Base-by-base conservation (phyloP, 2,888 invertebrate species). In the Nemurella pictetii region DNA sequence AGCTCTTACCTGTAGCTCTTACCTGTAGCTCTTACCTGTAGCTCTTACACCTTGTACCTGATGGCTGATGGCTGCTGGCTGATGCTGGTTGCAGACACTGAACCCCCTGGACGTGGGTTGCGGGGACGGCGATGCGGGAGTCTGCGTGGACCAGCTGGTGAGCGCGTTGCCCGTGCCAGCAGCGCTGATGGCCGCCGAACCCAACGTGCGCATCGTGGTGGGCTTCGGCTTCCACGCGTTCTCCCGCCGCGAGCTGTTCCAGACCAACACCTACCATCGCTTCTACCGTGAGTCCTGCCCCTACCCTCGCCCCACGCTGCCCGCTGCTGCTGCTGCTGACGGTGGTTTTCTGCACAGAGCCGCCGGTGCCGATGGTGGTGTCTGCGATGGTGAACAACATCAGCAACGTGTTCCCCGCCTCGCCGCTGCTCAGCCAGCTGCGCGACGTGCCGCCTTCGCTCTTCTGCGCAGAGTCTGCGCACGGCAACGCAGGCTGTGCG, bases 371-470 rank as follows among this genome's bases (percentile, higher is more conserved):
- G 27, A 28, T 77, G 27, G n/a, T 84, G 26, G 75, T 72, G 15
- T 26, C 20, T 15, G 82, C 55, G 7, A 82, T 82, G 82, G 28
- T 82, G 20, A 82, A 82, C 82, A 82, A 82, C 72, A 82, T 82
- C 82, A 12, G 27, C 55, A 82, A 82, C 82, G 72, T 72, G 55
- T 28, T 82, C 28, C 90, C 90, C 0, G 86, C 88, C 29, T 87
- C 89, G 0, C 91, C 91, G 2, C 89, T 90, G 0, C 87, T 91
- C 9, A 88, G 89, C 3, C 90, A 90, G 86, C 88, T 87, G 30
- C 85, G 87, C 0, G 89, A 89, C 83, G 85, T 89, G 7, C 87
- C 86, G 0, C 85, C 86, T 26, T 86, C 86, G 0, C 32, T 86
- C 77, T 88, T 88, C 84, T 88, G 89, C 84, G 88, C 15, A 35